Evolutionary conservation across 2,888 invertebrate genomes (phyloP), one percentile per base, ranked within the genome.

Genomic region (Cepaea hortensis): DNA sequence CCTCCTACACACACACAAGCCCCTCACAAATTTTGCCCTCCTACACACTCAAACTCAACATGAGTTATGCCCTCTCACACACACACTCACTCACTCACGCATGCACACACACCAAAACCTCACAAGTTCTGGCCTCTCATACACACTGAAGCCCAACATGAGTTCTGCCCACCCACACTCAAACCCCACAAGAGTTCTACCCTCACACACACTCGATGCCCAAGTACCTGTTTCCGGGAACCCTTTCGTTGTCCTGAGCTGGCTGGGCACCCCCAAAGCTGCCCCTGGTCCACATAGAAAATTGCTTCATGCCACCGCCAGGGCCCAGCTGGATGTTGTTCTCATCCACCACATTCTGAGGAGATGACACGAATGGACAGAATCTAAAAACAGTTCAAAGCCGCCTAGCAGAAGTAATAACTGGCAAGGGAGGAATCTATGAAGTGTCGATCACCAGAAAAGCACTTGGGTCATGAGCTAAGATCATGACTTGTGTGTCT

Each of bases 321-420:
- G 94, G 94, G 4, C 94, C 95, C 35, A 95, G 91, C 87, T 94
- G 94, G 72, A 94, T 93, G n/a, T 79, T 85, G 81, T 91, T 92
- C 72, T 94, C 94, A 88, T 94, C 94, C 62, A 93, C 91, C 87
- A 87, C 65, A 84, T 79, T 87, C 81, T 85, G 68, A 3, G 18
- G 61, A 77, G 13, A 68, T 15, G 13, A 11, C n/a, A n/a, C 68
- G 13, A 20, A 20, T 20, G 20, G 13, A 9, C 18, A 68, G 68
- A 18, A 68, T 68, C 5, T 20, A 1, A 20, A 18, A 20, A 20
- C 68, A 20, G n/a, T 65, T 65, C 65, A 15, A 65, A 2, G 65
- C 65, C 9, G 65, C 65, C 9, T 65, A 9, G 9, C 18, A 9
- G 18, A 65, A 65, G 18, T 15, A 15, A 65, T 65, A 15, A 65